Percentiles rank a stretch among this genome's conserved stretches.
These are phyloP conservation scores for Murina feae DNA, from an alignment of 2,113 vertebrate genomes.

Conservation along the genomic window DNA sequence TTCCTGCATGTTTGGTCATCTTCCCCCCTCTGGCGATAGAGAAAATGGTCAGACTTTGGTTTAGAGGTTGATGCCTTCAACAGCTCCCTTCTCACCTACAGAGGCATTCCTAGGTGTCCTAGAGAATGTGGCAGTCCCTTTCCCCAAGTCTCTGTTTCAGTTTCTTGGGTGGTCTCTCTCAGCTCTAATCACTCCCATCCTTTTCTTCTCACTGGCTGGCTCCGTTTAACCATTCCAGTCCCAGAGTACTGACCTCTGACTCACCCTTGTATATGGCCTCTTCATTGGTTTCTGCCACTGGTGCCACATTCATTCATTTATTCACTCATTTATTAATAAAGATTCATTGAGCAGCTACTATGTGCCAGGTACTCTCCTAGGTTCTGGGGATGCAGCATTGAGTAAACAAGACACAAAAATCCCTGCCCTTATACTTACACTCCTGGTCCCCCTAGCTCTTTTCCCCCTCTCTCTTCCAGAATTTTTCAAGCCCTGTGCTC, in stretches of 20 bases:
- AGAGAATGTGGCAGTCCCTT: not conserved
- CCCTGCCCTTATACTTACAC: not conserved
- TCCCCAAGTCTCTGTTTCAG: not conserved
- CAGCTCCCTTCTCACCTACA: not conserved
- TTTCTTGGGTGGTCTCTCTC: not conserved
- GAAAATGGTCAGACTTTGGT: not conserved
- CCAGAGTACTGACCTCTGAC: not conserved
- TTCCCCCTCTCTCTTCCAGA: not conserved
- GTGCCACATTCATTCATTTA: not conserved
- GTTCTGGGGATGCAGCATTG: not conserved
- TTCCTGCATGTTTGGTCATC: not conserved
- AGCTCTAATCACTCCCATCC: too few species aligned
- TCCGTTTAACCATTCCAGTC: not conserved
- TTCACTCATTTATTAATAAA: not conserved
- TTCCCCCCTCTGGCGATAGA: not conserved
- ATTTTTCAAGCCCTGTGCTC: not conserved
- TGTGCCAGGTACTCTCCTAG: not conserved
- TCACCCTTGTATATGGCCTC: not conserved
- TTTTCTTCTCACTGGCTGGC: not conserved
- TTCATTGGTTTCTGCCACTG: not conserved
- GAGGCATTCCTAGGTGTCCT: not conserved
- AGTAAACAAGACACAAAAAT: not conserved
- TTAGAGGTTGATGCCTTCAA: not conserved
- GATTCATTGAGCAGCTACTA: not conserved
- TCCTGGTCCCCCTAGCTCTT: not conserved